Percentiles rank a stretch among this genome's conserved stretches.
These are phyloP conservation scores for Carettochelys insculpta DNA, from an alignment of 2,113 vertebrate genomes.

Conservation along the genomic window DNA sequence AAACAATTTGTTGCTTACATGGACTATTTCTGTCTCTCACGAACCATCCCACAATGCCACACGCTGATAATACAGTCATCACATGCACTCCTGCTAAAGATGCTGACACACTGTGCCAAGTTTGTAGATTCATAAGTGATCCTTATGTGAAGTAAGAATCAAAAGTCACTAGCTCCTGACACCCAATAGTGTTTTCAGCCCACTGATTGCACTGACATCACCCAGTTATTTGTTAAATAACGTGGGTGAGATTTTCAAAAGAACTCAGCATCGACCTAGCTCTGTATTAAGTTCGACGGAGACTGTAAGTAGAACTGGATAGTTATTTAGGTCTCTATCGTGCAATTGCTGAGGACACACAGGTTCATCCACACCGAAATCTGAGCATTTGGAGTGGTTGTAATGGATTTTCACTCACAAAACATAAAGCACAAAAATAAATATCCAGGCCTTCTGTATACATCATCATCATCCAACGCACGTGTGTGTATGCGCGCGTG, in stretches of 20 bases:
- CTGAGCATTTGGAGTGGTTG: rapidly evolving
- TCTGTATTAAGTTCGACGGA: background rate
- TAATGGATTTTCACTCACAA: background rate
- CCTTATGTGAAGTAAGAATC: background rate
- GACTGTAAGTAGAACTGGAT: background rate
- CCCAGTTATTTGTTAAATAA: too few species aligned
- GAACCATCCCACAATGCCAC: background rate
- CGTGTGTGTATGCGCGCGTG: too few species aligned
- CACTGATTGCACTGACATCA: background rate
- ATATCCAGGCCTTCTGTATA: background rate
- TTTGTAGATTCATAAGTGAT: background rate
- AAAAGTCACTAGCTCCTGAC: background rate
- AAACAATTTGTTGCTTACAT: background rate
- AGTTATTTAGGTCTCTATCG: background rate
- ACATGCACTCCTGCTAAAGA: background rate
- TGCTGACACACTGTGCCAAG: background rate
- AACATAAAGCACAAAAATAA: too few species aligned
- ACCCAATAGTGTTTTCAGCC: background rate
- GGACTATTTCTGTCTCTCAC: background rate
- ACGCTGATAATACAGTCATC: background rate
- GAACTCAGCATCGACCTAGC: background rate
- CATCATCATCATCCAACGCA: too few species aligned
- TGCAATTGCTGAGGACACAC: background rate
- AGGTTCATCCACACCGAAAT: background rate
- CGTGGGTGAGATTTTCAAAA: background rate